Evolutionary conservation across 2,888 invertebrate genomes (phyloP).

Genomic region (Leptinotarsa peninsularis): DNA sequence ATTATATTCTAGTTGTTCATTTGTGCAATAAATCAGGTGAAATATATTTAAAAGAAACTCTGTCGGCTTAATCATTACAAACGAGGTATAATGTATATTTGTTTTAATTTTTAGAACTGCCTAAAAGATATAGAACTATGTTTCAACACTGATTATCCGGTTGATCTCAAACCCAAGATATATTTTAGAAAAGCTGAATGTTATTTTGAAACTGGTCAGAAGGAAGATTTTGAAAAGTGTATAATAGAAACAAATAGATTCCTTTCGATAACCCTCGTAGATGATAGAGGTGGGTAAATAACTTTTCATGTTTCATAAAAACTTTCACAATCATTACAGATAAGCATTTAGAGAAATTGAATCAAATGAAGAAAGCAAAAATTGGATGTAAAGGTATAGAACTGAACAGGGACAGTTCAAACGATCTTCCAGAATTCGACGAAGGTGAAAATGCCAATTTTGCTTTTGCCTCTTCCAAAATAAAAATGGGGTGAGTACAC

Average conservation of each 20-base stretch:
- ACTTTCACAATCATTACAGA: conserved; percentile 46
- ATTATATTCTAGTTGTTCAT: too few relatives aligned
- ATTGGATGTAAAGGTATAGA: conserved; percentile 46
- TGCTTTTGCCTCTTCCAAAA: conserved; percentile 69
- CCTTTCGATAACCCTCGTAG: conserved; percentile 48
- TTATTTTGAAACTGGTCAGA: conserved; percentile 67
- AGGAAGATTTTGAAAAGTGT: conserved; percentile 54
- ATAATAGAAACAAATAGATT: conserved; percentile 52
- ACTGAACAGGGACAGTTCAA: conserved; percentile 50
- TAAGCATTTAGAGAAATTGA: conserved; percentile 55
- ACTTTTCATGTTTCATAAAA: not conserved
- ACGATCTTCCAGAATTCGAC: conserved; percentile 65
- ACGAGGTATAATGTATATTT: not conserved
- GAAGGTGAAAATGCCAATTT: conserved; percentile 69
- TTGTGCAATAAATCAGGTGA: too few relatives aligned
- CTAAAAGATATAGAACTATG: conserved; percentile 74
- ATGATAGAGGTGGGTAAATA: conserved; percentile 52
- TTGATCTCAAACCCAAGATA: conserved; percentile 74
- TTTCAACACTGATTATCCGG: conserved; percentile 73
- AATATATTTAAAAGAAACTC: too few relatives aligned
- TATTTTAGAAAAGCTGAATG: conserved; percentile 76
- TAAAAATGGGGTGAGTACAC: conserved; percentile 65
- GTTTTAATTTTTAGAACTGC: conserved; percentile 69
- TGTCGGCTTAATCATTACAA: too few relatives aligned
- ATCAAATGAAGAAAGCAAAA: conserved; percentile 56